Base-by-base conservation (phyloP, 2,888 invertebrate genomes). In the Drosophila meridionalis region DNA sequence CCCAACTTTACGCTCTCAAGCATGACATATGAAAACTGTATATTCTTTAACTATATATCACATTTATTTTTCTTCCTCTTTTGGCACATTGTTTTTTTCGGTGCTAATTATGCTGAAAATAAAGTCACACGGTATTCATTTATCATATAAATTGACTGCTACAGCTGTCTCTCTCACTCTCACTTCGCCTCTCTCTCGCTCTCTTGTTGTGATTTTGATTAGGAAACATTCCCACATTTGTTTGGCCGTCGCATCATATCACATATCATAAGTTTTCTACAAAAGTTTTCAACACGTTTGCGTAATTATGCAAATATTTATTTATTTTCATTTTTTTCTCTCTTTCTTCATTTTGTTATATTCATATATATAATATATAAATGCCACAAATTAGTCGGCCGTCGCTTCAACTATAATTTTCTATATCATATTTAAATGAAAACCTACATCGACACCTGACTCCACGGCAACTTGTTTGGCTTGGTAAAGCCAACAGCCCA, bases 271-370 rank as follows among this genome's bases (percentile, higher is more conserved):
- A 60, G 61, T 45, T 26, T 48, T 55, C 38, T 58, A 59, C 67
- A 80, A 74, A 76, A 59, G 47, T 65, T 72, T 73, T 73, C 69
- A 73, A 75, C 80, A 69, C 69, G 61, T 80, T 83, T 83, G 75
- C 80, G 75, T 78, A 87, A 88, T 83, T 86, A 85, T 85, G 89
- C 70, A 88, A 81, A 85, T 88, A 36, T 65, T 30, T 2, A 43
- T 52, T 50, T 61, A 52, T 48, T 48, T 48, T 30, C 32, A 4
- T 14, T 14, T 48, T 14, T 50, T 50, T 50, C n/a, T 9, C n/a
- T 32, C 2, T n/a, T 12, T 47, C 28, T 14, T 47, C 4, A 3
- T 20, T 52, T 12, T 12, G 3, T 6, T 53, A 12, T 53, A 53
- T 63, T 42, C 55, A 53, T 52, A 53, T 67, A 69, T 42, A 47